Percentiles rank a stretch among this genome's conserved stretches.
Conservation (phyloP, 1,140 invertebrate genomes). For the Micrasema longulum region DNA sequence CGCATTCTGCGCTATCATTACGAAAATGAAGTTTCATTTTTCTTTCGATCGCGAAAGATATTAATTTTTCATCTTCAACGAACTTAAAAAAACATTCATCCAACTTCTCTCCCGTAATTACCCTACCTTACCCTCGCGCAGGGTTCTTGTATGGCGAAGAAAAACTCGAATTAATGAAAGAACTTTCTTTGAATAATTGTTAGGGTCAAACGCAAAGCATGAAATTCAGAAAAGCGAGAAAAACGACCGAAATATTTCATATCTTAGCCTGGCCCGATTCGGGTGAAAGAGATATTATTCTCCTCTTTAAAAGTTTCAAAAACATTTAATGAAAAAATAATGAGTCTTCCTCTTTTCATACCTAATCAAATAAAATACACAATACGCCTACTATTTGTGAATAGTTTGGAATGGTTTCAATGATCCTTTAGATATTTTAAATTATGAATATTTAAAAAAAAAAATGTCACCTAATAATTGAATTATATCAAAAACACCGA, state of each 20-base stretch:
- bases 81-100: slow-evolving; percentile 33
- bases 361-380: neutral
- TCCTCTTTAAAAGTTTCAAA: slow-evolving; percentile 23
- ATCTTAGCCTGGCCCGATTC: neutral
- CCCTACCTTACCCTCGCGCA: neutral
- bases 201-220: slow-evolving; percentile 30
- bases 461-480: no score
- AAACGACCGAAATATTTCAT: slow-evolving; percentile 21
- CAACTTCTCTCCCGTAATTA: slow-evolving; percentile 26
- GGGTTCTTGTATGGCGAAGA: slow-evolving; percentile 21
- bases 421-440: no score
- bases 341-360: slow-evolving; percentile 12
- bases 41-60: slow-evolving; percentile 25
- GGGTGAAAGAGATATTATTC: neutral
- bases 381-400: neutral
- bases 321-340: slow-evolving; percentile 37
- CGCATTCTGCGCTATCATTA: neutral
- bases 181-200: slow-evolving; percentile 38
- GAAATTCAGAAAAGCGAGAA: slow-evolving; percentile 10
- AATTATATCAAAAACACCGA: no score
- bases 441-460: no score
- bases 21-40: slow-evolving; percentile 25
- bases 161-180: slow-evolving; percentile 37
- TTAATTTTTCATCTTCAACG: slow-evolving; percentile 32
- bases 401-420: neutral